A percentile compares a stretch with the other conserved stretches of the same genome.
phyloP scores from a whole-genome alignment of 2,113 vertebrate species.

The Brachirus orientalis region DNA sequence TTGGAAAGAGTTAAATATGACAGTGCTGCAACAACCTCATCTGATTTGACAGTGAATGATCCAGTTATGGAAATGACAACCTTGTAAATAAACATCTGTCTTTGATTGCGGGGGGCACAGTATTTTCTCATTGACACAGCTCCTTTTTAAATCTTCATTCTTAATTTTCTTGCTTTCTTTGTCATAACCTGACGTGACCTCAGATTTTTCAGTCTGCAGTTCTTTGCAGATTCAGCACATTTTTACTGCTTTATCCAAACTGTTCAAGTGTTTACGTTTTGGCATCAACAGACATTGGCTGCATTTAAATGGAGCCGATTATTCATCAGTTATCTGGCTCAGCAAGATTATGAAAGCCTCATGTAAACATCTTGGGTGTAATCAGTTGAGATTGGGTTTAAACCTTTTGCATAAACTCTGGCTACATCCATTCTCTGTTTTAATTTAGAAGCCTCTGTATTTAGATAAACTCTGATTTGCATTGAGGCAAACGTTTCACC shows the following conservation, averaged over 20 bases:
- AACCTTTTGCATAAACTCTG: too few relatives aligned
- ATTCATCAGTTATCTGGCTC: conserved; percentile 13
- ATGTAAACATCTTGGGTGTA: too few relatives aligned
- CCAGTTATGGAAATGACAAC: conserved; percentile 6
- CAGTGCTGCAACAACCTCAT: not conserved
- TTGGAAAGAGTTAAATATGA: not conserved
- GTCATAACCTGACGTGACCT: conserved; percentile 37
- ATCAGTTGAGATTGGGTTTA: too few relatives aligned
- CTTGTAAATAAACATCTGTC: not conserved
- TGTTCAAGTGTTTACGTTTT: conserved; percentile 7
- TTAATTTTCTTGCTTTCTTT: conserved; percentile 29
- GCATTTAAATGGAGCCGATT: conserved; percentile 45
- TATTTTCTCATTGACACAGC: conserved; percentile 11
- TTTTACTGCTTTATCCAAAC: conserved; percentile 11
- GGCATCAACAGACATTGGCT: conserved; percentile 46
- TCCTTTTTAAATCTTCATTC: conserved; percentile 11
- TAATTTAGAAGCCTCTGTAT: too few relatives aligned
- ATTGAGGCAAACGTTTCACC: too few relatives aligned
- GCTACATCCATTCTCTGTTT: too few relatives aligned
- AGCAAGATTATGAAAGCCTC: too few relatives aligned
- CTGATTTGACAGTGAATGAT: conserved; percentile 11
- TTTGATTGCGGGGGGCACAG: conserved; percentile 23
- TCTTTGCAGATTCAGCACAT: conserved; percentile 27
- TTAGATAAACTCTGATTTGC: too few relatives aligned
- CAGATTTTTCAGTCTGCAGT: not conserved